Evolutionary conservation across 2,113 vertebrate species (phyloP).

Genomic region (Tapirus terrestris): DNA sequence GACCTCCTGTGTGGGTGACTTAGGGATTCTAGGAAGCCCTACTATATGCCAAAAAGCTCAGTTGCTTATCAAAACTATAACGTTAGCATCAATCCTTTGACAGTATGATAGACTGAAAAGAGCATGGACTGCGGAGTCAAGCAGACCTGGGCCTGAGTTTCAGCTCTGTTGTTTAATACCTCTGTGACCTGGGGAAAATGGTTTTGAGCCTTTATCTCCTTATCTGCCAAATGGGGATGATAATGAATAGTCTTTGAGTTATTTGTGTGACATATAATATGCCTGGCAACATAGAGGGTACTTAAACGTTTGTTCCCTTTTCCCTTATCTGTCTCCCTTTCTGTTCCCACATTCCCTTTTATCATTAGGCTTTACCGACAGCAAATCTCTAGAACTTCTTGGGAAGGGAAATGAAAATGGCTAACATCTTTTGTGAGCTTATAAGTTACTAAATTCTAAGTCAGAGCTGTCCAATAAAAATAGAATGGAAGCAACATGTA

Average conservation of each 20-base stretch:
- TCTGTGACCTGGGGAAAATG: background rate
- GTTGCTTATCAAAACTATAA: background rate
- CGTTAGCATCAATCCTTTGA: background rate
- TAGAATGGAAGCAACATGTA: background rate
- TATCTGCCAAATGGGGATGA: background rate
- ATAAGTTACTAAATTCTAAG: background rate
- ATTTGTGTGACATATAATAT: background rate
- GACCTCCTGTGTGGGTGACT: background rate
- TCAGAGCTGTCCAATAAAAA: constrained; percentile 12
- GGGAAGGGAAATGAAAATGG: background rate
- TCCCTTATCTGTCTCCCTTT: constrained; percentile 14
- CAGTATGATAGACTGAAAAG: background rate
- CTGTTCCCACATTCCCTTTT: background rate
- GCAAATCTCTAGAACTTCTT: constrained; percentile 28
- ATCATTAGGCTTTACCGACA: background rate
- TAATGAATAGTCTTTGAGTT: background rate
- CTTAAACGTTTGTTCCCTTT: background rate
- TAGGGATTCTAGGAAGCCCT: constrained; percentile 1
- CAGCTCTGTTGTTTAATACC: background rate
- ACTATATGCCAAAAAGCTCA: background rate
- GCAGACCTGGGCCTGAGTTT: background rate
- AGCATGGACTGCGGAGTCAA: background rate
- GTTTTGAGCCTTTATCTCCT: background rate
- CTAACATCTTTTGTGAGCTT: background rate
- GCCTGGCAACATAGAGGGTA: background rate